Conservation (phyloP, 2,113 vertebrate species). For the Ardeotis arabs region DNA sequence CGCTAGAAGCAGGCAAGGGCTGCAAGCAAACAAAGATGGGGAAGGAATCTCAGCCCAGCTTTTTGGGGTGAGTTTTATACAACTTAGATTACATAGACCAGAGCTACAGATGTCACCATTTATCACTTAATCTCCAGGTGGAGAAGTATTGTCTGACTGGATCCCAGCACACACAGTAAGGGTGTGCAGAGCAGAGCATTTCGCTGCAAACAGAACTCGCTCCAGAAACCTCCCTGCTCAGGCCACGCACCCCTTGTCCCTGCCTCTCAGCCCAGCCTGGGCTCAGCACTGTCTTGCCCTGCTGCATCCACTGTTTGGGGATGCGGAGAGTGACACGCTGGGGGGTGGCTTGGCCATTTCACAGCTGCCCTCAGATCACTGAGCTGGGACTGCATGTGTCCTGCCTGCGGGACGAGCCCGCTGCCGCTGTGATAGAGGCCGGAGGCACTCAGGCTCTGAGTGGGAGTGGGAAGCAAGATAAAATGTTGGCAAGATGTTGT, state of each 20-base stretch:
- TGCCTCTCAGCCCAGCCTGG: neutral
- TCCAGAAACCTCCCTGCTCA: neutral
- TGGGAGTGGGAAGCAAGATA: neutral
- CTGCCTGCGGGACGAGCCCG: accelerated
- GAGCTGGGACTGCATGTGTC: neutral
- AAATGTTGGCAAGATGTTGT: neutral
- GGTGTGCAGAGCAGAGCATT: neutral
- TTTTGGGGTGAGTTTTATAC: neutral
- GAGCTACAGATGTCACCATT: neutral
- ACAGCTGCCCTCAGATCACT: neutral
- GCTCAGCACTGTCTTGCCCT: neutral
- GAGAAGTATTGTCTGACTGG: neutral
- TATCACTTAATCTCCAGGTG: neutral
- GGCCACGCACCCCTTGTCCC: accelerated
- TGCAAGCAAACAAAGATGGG: neutral
- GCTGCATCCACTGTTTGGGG: neutral
- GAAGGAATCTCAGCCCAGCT: neutral
- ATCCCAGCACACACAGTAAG: neutral
- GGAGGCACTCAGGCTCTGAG: neutral
- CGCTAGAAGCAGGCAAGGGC: neutral
- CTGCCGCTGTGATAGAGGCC: neutral
- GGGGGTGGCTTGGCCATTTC: neutral
- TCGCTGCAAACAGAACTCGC: neutral
- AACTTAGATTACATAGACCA: neutral
- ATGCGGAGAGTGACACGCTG: accelerated